Evolutionary conservation across 2,888 invertebrate genomes (phyloP).

Genomic region (Perizoma affinitatum): DNA sequence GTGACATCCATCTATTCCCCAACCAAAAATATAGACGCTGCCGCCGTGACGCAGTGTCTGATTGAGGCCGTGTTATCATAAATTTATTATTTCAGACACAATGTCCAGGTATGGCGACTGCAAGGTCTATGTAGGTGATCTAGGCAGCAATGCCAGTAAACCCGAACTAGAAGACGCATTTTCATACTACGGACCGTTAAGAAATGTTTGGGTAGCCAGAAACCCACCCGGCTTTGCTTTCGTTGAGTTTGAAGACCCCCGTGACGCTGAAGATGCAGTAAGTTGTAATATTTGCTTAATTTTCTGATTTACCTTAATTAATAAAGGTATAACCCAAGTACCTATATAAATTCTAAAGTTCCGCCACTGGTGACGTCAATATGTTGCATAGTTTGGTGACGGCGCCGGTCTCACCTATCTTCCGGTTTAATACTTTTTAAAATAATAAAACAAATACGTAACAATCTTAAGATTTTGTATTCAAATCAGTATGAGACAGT

Average conservation of each 20-base stretch:
- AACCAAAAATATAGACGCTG: constrained; percentile 11
- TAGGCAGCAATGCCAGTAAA: constrained; percentile 95
- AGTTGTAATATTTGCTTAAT: constrained; percentile 51
- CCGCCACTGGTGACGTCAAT: no score
- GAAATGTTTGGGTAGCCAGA: constrained; percentile 98
- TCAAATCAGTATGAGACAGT: no score
- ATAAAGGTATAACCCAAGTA: background rate
- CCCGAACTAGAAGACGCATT: constrained; percentile 97
- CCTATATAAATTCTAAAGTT: no score
- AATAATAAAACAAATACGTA: no score
- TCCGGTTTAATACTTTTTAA: no score
- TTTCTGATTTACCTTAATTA: background rate
- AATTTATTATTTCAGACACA: constrained; percentile 46
- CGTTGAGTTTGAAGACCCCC: constrained; percentile 95
- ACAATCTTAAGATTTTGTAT: no score
- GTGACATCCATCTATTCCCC: background rate
- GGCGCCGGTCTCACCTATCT: no score
- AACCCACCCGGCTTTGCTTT: constrained; percentile 98
- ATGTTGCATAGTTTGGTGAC: no score
- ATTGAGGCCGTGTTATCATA: constrained; percentile 3
- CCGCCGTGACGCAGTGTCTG: constrained; percentile 23
- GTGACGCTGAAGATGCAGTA: constrained; percentile 97
- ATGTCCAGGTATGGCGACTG: constrained; percentile 94
- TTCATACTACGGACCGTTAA: constrained; percentile 94
- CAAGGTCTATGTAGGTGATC: constrained; percentile 97